phyloP scores from a whole-genome alignment of 2,888 invertebrate species.

The Aphidius colemani region DNA sequence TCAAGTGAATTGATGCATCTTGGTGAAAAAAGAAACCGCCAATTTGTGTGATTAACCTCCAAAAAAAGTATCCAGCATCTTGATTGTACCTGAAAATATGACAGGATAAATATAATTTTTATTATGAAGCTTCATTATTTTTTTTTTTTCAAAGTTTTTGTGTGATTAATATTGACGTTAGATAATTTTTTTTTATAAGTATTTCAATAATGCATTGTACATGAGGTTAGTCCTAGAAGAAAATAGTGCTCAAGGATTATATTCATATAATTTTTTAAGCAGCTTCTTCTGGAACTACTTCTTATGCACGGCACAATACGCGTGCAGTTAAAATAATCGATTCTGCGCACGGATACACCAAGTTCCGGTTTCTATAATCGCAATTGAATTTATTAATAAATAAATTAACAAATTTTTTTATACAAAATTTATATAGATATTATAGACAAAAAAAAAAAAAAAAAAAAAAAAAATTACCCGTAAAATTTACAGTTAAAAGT shows the following conservation, averaged over 20 bases:
- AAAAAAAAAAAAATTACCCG: neutral
- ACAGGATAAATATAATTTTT: neutral
- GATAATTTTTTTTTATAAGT: too few relatives aligned
- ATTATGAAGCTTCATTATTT: too few relatives aligned
- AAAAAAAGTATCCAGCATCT: neutral
- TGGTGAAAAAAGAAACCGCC: too few relatives aligned
- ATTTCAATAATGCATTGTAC: too few relatives aligned
- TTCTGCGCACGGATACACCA: conserved; percentile 51
- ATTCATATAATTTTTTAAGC: neutral
- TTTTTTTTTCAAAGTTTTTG: too few relatives aligned
- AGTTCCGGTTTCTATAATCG: conserved; percentile 55
- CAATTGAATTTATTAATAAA: too few relatives aligned
- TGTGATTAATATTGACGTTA: neutral
- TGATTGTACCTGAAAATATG: neutral
- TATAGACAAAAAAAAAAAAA: too few relatives aligned
- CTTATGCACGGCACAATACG: conserved; percentile 46
- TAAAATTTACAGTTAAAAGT: neutral
- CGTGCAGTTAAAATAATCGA: conserved; percentile 46
- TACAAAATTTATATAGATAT: too few relatives aligned
- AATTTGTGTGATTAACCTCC: too few relatives aligned
- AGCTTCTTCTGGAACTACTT: conserved; percentile 36
- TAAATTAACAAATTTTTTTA: too few relatives aligned
- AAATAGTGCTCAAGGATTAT: neutral
- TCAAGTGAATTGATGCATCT: too few relatives aligned
- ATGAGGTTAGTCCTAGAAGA: neutral